phyloP scores from a whole-genome alignment of 2,797 vertebrate species.

The Eospalax fontanierii region DNA sequence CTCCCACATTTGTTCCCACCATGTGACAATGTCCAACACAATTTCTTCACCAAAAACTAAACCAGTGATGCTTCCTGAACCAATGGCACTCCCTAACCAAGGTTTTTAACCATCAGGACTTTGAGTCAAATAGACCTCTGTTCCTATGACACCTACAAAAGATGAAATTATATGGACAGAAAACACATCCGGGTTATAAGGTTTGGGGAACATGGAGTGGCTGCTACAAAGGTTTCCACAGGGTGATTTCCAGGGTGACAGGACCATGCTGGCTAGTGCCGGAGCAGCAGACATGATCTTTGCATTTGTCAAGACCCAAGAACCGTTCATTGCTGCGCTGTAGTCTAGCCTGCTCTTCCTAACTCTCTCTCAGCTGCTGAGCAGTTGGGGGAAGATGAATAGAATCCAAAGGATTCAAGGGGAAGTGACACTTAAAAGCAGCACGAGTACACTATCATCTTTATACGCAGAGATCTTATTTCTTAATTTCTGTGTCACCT shows the following conservation, averaged over 20 bases:
- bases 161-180: neutral
- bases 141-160: neutral
- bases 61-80: neutral
- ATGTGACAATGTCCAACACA: neutral
- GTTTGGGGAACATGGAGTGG: neutral
- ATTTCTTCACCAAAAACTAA: neutral
- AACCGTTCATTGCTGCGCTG: neutral
- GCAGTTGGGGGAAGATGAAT: no score
- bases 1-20: no score
- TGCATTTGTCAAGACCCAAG: neutral
- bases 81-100: no score
- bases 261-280: neutral
- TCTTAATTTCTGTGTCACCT: no score
- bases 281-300: neutral
- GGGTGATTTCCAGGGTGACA: no score
- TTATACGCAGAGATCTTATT: no score
- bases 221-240: no score
- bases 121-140: neutral
- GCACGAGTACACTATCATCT: no score
- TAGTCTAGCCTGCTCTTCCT: neutral
- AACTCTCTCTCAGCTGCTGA: no score
- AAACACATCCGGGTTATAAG: neutral
- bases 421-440: no score
- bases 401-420: no score
- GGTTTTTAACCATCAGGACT: neutral